phyloP scores from a whole-genome alignment of 1,140 invertebrate species.

The Drosophila sp. region DNA sequence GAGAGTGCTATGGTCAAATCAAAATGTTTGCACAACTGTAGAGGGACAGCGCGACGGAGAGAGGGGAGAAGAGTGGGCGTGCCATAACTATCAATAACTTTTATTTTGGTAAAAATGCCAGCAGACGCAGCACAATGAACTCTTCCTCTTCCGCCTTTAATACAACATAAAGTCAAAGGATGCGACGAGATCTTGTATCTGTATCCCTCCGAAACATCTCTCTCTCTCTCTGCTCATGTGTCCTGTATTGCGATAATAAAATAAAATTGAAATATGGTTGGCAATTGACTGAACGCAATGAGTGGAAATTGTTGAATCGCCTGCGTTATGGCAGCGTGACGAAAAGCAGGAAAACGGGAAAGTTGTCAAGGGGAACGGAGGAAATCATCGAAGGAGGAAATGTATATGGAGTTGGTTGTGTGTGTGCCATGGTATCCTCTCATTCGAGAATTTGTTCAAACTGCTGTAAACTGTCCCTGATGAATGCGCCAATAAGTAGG shows the following conservation, averaged over 20 bases:
- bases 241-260: conserved; percentile 69
- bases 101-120: conserved; percentile 61
- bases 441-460: conserved; percentile 30
- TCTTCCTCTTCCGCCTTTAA: conserved; percentile 45
- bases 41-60: background rate
- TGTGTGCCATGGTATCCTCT: conserved; percentile 11
- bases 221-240: background rate
- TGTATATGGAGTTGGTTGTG: conserved; percentile 7
- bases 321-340: conserved; percentile 41
- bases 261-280: conserved; percentile 81
- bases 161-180: conserved; percentile 71
- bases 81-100: conserved; percentile 78
- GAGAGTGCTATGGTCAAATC: conserved; percentile 58
- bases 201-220: conserved; percentile 45
- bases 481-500: conserved; percentile 57
- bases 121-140: conserved; percentile 33
- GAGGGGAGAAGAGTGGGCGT: conserved; percentile 33
- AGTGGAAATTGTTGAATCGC: conserved; percentile 66
- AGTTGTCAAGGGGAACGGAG: background rate
- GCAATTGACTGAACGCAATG: conserved; percentile 75
- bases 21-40: conserved; percentile 43
- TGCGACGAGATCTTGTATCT: conserved; percentile 55
- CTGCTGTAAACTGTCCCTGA: conserved; percentile 54
- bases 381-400: too few species aligned
- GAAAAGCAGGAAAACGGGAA: background rate